Evolutionary conservation across 1,140 invertebrate species (phyloP), one percentile per base, ranked within the genome.

Genomic region (Spodoptera frugiperda): DNA sequence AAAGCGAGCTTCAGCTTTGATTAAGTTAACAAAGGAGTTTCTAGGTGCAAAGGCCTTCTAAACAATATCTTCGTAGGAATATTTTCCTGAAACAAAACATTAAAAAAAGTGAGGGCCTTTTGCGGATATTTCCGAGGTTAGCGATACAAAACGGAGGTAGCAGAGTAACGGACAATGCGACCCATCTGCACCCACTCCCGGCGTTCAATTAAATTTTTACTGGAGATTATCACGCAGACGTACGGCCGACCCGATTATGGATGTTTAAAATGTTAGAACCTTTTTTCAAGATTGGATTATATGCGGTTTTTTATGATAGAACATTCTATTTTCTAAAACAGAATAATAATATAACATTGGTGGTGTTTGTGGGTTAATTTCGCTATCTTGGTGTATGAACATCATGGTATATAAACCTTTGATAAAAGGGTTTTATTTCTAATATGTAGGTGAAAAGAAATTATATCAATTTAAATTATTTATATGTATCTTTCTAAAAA

Each of bases 191-290:
- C 80, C 78, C 82, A 81, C 78, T 87, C 86, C 82, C 84, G 86
- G 89, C 89, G 93, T 94, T 93, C 90, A 93, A 94, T 94, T 94
- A 93, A 94, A 89, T 94, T 94, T 94, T 94, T 93, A 94, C 91
- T 89, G 89, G 83, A 93, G 92, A 94, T 94, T 93, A 94, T 94
- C 93, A 93, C 93, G 93, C 89, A 89, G 89, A 88, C 84, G 85
- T 91, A 68, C 76, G 77, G 77, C 79, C 76, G 78, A 77, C 79
- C 77, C 63, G 55, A 76, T 68, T 84, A 87, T 85, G 59, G 87
- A 87, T 82, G 82, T 86, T 87, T 55, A 71, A 68, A 55, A 75
- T 80, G 57, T 59, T 70, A 54, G 10, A 67, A 63, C 61, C 61
- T 65, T 65, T 15, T 46, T 48, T 39, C 6, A 19, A 49, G 44